Conservation (phyloP, 2,888 invertebrate genomes). For the Ornithoptera priamus region DNA sequence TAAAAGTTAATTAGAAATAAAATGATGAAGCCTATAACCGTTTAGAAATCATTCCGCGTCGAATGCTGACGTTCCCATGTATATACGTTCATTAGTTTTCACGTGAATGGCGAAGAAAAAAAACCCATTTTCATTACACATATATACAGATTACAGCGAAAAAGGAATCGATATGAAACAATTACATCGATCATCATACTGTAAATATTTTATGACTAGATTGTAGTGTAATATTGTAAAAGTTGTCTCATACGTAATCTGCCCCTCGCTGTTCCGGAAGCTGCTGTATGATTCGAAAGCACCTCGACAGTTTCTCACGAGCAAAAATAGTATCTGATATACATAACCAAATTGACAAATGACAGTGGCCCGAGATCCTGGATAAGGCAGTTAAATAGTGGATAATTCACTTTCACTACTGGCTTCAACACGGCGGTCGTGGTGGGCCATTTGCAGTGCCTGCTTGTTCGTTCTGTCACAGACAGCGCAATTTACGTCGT, state of each 20-base stretch:
- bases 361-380: constrained; percentile 22
- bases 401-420: constrained; percentile 27
- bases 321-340: constrained; percentile 20
- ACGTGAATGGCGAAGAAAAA: too few relatives aligned
- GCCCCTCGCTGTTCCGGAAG: constrained; percentile 6
- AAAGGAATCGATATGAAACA: neutral
- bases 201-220: neutral
- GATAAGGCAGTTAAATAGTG: constrained; percentile 23
- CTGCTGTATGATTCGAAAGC: constrained; percentile 18
- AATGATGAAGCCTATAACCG: too few relatives aligned
- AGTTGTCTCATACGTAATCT: neutral
- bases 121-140: too few relatives aligned
- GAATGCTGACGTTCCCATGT: too few relatives aligned
- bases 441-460: neutral
- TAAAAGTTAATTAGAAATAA: too few relatives aligned
- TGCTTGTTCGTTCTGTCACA: neutral
- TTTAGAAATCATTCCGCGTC: too few relatives aligned
- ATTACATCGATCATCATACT: neutral
- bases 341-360: constrained; percentile 20
- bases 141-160: too few relatives aligned
- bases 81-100: too few relatives aligned
- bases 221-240: neutral
- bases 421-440: neutral
- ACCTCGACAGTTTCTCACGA: constrained; percentile 27
- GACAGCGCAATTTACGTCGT: neutral